Base-by-base conservation (phyloP, 2,113 vertebrate species). In the Danionella cerebrum region DNA sequence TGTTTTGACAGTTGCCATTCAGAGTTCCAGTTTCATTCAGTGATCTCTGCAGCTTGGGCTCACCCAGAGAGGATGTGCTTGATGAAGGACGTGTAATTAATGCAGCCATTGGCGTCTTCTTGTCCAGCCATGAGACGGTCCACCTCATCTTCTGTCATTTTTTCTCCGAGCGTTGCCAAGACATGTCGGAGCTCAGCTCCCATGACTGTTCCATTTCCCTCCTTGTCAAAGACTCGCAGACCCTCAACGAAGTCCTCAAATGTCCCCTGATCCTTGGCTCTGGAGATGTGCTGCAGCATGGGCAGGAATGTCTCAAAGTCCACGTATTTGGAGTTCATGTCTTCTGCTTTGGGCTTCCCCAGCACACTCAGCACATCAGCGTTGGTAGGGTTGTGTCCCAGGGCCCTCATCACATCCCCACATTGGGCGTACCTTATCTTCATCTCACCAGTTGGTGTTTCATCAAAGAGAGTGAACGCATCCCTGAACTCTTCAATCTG, bases 201-300 rank as follows among this genome's bases (percentile, higher is more conserved):
- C 86, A 77, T 90, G 72, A 90, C 86, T 0, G 88, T 90, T 18
- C 88, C 58, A 0, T 79, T 83, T 10, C 79, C 1, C 87, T 89
- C 88, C 75, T 89, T 89, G 77, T 89, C 88, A 2, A 89, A 89
- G 8, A 88, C 87, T 31, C 87, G 86, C 53, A 98, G 87, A 6
- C 96, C 96, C 81, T 98, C 96, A 72, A 98, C 93, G 0, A 98
- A 98, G 86, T 98, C 96, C 78, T 98, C 96, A 0, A 91, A 93
- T 68, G 84, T 93, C n/a, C 95, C 94, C 80, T 94, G 91, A 83
- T 98, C 96, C 57, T 93, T 97, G 84, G 88, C 83, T 22, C 89
- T 88, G 0, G 95, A 91, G 79, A 97, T 90, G 53, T 96, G 92
- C 84, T 96, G 95, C 79, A 98, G 85, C 84, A 97, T 93, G 33